Percentiles rank a stretch among this genome's conserved stretches.
Evolutionary conservation across 2,797 vertebrate species (phyloP).

Genomic region (Anguilla marmorata): DNA sequence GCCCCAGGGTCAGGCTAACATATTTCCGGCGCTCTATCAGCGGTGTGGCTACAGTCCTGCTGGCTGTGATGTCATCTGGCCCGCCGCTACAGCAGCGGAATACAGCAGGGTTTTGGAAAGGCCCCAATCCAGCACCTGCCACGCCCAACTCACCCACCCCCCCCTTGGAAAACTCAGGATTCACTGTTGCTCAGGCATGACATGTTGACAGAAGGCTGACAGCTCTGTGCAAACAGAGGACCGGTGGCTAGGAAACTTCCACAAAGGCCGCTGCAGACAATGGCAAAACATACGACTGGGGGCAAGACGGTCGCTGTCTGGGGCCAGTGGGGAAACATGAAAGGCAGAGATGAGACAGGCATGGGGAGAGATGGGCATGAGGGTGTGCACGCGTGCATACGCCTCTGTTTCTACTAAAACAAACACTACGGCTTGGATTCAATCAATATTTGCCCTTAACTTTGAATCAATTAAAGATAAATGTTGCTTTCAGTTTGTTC

Average conservation of each 20-base stretch:
- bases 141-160: neutral
- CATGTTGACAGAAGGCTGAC: slow-evolving; percentile 29
- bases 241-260: neutral
- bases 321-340: neutral
- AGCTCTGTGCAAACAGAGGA: slow-evolving; percentile 11
- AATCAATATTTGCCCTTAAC: neutral
- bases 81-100: neutral
- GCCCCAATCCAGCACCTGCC: neutral
- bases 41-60: neutral
- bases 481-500: too few species aligned
- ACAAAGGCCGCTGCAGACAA: slow-evolving; percentile 1
- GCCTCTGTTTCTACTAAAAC: neutral
- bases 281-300: neutral
- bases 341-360: slow-evolving; percentile 12
- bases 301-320: neutral
- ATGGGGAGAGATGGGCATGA: neutral
- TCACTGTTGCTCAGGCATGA: slow-evolving; percentile 13
- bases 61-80: neutral
- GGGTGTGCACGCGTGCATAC: neutral
- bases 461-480: neutral
- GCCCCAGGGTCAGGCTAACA: neutral
- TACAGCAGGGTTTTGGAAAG: neutral
- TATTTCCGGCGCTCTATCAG: neutral
- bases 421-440: neutral
- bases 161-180: neutral